Evolutionary conservation across 2,797 vertebrate species (phyloP), one percentile per base, ranked within the genome.

Genomic region (Leucoraja ocellata): DNA sequence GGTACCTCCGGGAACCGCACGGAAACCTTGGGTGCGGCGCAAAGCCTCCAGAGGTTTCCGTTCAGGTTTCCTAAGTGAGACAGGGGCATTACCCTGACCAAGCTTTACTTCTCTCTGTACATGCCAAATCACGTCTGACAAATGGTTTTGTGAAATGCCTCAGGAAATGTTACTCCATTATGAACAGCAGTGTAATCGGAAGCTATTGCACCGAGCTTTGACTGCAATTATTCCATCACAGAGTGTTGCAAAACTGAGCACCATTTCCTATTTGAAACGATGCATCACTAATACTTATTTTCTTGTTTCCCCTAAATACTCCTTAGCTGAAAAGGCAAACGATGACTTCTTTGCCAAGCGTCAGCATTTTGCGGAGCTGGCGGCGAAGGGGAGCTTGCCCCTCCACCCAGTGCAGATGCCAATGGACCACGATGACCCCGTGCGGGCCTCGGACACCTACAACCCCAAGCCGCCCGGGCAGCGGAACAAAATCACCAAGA

Each of bases 301-400:
- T 39, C 83, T 9, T 71, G 54, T 93, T 23, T 93, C 54, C 74
- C 21, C 86, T 83, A 63, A 79, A n/a, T 94, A 11, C 71, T 90
- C 0, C 65, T 93, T 68, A 99, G 98, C 99, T 39, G 98, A 99
- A 95, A 99, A 99, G 95, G 98, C 98, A 95, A 99, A 97, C 0
- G 98, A 98, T 0, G 99, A 99, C 94, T 96, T 98, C 96, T 99
- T 99, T 96, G 97, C 95, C 95, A 99, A 99, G 93, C 97, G 98
- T 0, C 97, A 98, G 2, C 97, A 99, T 93, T 97, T 99, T 95
- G 98, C 98, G 0, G 98, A 99, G 94, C 95, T 99, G 95, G 98
- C 98, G 0, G 95, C 97, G 1, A 99, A 99, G 94, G 98, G 98
- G 1, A 98, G 97, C 93, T 97, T 99, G 93, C 98, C 98, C 0